Evolutionary conservation across 2,113 vertebrate species (phyloP), one percentile per base, ranked within the genome.

Genomic region (Anguilla japonica): DNA sequence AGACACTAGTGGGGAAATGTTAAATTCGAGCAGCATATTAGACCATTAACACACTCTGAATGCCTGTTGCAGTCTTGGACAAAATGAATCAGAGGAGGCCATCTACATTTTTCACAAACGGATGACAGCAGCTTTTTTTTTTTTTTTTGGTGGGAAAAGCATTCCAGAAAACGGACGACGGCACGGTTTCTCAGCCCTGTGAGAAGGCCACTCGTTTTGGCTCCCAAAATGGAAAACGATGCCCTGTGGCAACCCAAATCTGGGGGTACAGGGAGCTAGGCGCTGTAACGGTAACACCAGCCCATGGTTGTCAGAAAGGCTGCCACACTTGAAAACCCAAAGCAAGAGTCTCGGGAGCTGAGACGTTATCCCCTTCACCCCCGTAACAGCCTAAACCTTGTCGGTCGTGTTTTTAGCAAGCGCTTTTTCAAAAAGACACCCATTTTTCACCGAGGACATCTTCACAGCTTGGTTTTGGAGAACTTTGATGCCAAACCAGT

Each of bases 31-130:
- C 78, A 29, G 85, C 86, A 83, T 83, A 83, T 84, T 86, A 87
- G 75, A 79, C 67, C 88, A 90, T 87, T 91, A 89, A 91, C 87
- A 86, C 87, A 91, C 88, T 78, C 84, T 86, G 86, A 87, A 91
- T 88, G 87, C 88, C 83, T 79, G 89, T 89, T 81, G 87, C 87
- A 90, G 60, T 20, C 60, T 67, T 22, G 8, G 22, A 26, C 3
- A 67, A 67, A 82, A 90, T 71, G 83, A 91, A 90, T 86, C 16
- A 87, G 89, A 71, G 84, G 26, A 80, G 84, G 26, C 5, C 34
- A 71, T 87, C 84, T 83, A 84, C 87, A 88, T 86, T 90, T 82
- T 40, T 88, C 84, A 89, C 89, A 89, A 90, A 90, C 84, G 88
- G 82, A 87, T 78, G 88, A 91, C 85, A 79, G 57, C 39, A 14